Conservation (phyloP, 2,888 invertebrate genomes). For the Drosophila subquinaria region DNA sequence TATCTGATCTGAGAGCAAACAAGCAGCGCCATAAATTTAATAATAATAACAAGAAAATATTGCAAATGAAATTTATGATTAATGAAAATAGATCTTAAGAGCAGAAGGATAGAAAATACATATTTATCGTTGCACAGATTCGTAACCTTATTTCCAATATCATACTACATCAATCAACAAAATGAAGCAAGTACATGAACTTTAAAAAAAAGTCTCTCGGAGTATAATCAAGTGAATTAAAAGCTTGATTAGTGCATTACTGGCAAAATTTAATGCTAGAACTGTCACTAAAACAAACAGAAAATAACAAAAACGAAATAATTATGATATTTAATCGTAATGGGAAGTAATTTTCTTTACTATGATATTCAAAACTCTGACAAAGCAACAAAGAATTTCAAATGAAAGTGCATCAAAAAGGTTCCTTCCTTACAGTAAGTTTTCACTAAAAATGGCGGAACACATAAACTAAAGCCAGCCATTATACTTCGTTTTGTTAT, state of each 20-base stretch:
- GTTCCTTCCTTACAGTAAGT: slow-evolving; percentile 80
- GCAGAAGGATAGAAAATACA: neutral
- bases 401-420: slow-evolving; percentile 48
- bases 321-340: slow-evolving; percentile 1
- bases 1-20: slow-evolving; percentile 18
- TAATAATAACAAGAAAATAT: slow-evolving; percentile 8
- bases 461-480: slow-evolving; percentile 7
- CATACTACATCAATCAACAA: neutral
- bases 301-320: neutral
- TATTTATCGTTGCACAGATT: slow-evolving; percentile 27
- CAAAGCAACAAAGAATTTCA: slow-evolving; percentile 37
- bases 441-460: slow-evolving; percentile 37
- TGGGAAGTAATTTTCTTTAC: neutral
- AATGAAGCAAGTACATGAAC: neutral
- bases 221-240: neutral
- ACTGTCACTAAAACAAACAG: neutral
- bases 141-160: slow-evolving; percentile 5
- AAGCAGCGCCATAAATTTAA: slow-evolving; percentile 23
- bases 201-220: neutral
- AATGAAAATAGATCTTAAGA: neutral
- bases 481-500: slow-evolving; percentile 18
- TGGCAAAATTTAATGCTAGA: slow-evolving; percentile 9
- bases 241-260: neutral
- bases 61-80: slow-evolving; percentile 13
- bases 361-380: slow-evolving; percentile 22